Evolutionary conservation across 2,797 vertebrate species (phyloP).

Genomic region (Myripristis murdjan): DNA sequence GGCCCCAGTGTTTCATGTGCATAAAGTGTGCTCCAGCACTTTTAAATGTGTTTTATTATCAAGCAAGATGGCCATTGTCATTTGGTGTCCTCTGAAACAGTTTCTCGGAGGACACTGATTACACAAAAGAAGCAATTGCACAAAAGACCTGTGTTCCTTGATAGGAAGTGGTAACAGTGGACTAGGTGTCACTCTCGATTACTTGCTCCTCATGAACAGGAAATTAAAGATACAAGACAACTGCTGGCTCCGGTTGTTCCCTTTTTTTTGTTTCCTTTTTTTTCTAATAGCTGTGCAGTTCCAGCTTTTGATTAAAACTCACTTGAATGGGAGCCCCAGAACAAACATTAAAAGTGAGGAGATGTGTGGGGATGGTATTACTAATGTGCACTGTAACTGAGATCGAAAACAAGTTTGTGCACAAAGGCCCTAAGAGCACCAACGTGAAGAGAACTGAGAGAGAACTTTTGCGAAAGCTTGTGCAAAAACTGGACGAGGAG

Average conservation of each 20-base stretch:
- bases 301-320: slow-evolving; percentile 1
- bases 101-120: too few species aligned
- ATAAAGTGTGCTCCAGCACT: neutral
- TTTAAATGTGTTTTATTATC: neutral
- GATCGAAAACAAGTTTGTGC: neutral
- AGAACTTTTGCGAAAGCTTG: too few species aligned
- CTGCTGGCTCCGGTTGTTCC: neutral
- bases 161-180: slow-evolving; percentile 4
- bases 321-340: too few species aligned
- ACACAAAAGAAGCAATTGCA: too few species aligned
- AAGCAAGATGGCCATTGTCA: neutral
- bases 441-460: too few species aligned
- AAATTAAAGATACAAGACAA: slow-evolving; percentile 37
- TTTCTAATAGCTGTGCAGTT: too few species aligned
- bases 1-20: neutral
- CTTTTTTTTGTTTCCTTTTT: too few species aligned
- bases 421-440: neutral
- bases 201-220: slow-evolving; percentile 22
- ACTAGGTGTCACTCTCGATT: slow-evolving; percentile 16
- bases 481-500: too few species aligned
- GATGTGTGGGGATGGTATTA: neutral
- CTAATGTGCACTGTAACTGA: neutral
- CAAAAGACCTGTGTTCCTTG: slow-evolving; percentile 2
- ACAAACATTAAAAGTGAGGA: neutral
- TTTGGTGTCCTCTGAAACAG: neutral